Percentiles rank a stretch among this genome's conserved stretches.
phyloP scores from a whole-genome alignment of 2,113 vertebrate species.

The Nannobrachium achirus region DNA sequence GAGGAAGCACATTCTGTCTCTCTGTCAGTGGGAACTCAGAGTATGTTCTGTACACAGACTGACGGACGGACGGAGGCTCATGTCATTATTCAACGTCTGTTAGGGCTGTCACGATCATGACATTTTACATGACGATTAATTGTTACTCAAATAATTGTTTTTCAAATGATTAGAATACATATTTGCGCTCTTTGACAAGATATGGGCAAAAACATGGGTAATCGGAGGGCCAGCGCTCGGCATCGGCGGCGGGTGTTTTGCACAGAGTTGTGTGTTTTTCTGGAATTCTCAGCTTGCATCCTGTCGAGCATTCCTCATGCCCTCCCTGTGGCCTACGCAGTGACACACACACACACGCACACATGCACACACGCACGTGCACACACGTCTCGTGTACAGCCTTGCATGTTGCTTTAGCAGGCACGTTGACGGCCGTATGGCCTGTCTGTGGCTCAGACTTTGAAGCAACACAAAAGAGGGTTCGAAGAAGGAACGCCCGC shows the following conservation, averaged over 20 bases:
- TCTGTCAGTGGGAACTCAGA: conserved; percentile 40
- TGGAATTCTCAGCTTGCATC: conserved; percentile 67
- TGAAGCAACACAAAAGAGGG: conserved; percentile 58
- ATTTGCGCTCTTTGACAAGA: too few species aligned
- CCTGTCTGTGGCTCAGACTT: conserved; percentile 41
- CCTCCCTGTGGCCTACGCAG: conserved; percentile 25
- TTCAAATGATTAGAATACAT: too few species aligned
- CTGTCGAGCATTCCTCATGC: conserved; percentile 69
- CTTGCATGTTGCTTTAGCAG: conserved; percentile 24
- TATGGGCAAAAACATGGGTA: too few species aligned
- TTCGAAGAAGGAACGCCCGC: conserved; percentile 44
- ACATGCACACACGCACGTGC: conserved; percentile 28
- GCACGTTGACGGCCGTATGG: conserved; percentile 32
- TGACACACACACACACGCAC: conserved; percentile 32
- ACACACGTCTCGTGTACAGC: too few species aligned
- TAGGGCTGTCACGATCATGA: too few species aligned
- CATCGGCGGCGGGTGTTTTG: too few species aligned
- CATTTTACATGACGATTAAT: too few species aligned
- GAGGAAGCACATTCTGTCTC: conserved; percentile 17
- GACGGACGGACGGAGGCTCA: too few species aligned
- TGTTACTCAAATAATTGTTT: too few species aligned
- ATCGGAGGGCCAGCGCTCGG: too few species aligned
- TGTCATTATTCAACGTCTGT: too few species aligned
- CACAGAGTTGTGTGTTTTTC: conserved; percentile 16
- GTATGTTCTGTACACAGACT: conserved; percentile 31